phyloP scores from a whole-genome alignment of 2,888 invertebrate species.

The Drosophila differens region DNA sequence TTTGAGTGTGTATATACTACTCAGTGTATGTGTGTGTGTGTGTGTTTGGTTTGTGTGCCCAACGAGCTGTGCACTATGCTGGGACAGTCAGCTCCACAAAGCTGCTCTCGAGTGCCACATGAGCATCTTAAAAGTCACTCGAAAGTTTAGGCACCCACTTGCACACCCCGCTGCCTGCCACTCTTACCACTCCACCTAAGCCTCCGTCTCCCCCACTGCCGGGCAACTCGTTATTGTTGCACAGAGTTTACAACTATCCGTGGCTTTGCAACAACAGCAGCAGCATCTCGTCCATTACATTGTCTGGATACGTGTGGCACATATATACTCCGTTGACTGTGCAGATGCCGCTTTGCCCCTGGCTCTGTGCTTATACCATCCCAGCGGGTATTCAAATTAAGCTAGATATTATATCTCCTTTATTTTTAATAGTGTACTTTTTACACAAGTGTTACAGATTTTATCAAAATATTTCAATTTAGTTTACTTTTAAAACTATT shows the following conservation, averaged over 20 bases:
- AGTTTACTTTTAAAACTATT: neutral
- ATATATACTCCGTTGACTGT: conserved; percentile 22
- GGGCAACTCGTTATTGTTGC: conserved; percentile 40
- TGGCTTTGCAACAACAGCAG: conserved; percentile 41
- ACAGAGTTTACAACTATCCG: conserved; percentile 64
- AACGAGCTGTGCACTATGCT: conserved; percentile 13
- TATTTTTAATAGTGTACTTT: neutral
- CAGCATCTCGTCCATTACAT: conserved; percentile 20
- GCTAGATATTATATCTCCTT: neutral
- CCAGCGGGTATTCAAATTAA: neutral
- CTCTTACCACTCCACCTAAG: neutral
- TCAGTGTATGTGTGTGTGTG: neutral
- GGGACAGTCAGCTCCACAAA: conserved; percentile 47
- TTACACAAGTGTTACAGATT: neutral
- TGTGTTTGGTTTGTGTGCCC: conserved; percentile 18
- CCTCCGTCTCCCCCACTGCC: neutral
- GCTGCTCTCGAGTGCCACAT: conserved; percentile 54
- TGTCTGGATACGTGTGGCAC: conserved; percentile 43
- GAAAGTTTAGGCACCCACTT: conserved; percentile 49
- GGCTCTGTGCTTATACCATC: neutral
- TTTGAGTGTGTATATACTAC: neutral
- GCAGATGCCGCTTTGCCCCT: conserved; percentile 38
- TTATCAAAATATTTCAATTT: neutral
- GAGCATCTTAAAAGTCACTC: conserved; percentile 65
- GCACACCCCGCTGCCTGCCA: conserved; percentile 4